Percentiles rank a stretch among this genome's conserved stretches.
phyloP scores from a whole-genome alignment of 2,888 invertebrate genomes.

The Drosophila pseudotakahashii region DNA sequence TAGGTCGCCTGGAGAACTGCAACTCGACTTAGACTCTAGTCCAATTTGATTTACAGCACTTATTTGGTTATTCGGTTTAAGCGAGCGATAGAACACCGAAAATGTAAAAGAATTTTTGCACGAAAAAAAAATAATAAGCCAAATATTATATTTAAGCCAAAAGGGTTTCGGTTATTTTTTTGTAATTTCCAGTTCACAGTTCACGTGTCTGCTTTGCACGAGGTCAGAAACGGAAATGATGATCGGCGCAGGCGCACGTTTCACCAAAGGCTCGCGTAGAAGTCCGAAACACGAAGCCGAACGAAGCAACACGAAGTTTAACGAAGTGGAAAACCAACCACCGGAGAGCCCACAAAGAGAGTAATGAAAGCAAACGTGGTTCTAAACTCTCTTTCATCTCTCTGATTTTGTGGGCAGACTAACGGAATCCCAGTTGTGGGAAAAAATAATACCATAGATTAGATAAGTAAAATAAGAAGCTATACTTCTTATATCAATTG shows the following conservation, averaged over 20 bases:
- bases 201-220: constrained; percentile 62
- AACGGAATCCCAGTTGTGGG: constrained; percentile 19
- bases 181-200: constrained; percentile 5
- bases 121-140: constrained; percentile 17
- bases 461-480: constrained; percentile 2
- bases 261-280: constrained; percentile 49
- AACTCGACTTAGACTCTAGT: background rate
- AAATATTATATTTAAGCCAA: background rate
- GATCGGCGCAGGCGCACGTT: constrained; percentile 36
- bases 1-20: constrained; percentile 51
- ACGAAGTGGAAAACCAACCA: constrained; percentile 10
- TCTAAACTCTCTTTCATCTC: constrained; percentile 3
- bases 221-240: constrained; percentile 74
- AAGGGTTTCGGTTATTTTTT: background rate
- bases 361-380: background rate
- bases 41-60: background rate
- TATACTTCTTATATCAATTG: background rate
- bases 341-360: constrained; percentile 1
- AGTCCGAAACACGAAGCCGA: background rate
- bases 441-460: constrained; percentile 10
- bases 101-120: constrained; percentile 4
- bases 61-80: constrained; percentile 4
- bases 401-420: constrained; percentile 8
- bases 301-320: constrained; percentile 3
- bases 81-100: background rate